Base-by-base conservation (phyloP, 35 echinoderm and acorn worm genomes). In the Anneissia japonica region DNA sequence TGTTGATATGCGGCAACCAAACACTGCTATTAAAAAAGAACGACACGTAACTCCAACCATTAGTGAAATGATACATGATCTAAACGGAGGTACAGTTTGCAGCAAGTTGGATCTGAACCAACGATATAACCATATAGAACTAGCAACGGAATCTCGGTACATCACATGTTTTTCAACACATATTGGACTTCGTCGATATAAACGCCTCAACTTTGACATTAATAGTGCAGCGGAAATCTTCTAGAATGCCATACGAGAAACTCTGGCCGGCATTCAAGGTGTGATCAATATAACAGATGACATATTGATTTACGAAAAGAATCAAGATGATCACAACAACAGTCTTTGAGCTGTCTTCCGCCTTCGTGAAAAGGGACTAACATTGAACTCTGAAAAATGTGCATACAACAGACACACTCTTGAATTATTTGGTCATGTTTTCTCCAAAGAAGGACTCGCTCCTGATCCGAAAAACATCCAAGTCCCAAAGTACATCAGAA, bases 1-100 rank as follows among this genome's bases (percentile, higher is more conserved):
- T 56, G 93, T 89, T 17, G 90, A 94, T 32, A 94, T 94, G 89
- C 64, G 93, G 12, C 36, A 81, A 88, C 85, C 84, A 72, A 94
- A 87, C 72, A 45, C 72, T 30, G 93, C 89, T 1, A 83, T 82
- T 1, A 73, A 30, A 29, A 37, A 31, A 14, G 79, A 84, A 34
- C 55, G 36, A 37, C 72, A 85, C 31, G 46, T 90, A 32, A 94
- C 88, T 0, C 83, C 92, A 34, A 86, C 92, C 0, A 35, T 83
- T 32, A 83, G 85, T 23, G 75, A 80, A 32, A 79, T 90, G 30
- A 86, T 90, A 10, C 77, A 85, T 26, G 32, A 84, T 11, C 74
- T 93, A 21, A 90, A 86, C 35, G 87, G 78, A 7, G 76, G 87
- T 10, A 90, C 46, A 46, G 77, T n/a, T n/a, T n/a, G n/a, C n/a